These are phyloP conservation scores for Drosophila parvula DNA, from an alignment of 1,140 invertebrate species.

Conservation along the genomic window DNA sequence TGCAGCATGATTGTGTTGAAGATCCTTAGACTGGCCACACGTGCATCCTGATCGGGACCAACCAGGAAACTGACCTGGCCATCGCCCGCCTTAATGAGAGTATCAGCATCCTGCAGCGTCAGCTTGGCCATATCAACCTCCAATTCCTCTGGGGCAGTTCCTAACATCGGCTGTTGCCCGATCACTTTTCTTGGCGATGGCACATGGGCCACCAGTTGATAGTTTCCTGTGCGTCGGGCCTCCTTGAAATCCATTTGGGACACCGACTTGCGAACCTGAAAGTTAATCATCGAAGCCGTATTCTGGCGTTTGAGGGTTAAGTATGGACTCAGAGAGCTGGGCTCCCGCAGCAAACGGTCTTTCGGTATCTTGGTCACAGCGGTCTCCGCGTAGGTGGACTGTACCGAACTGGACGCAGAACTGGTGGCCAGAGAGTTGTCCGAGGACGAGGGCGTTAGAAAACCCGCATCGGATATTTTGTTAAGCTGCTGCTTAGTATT, in stretches of 20 bases:
- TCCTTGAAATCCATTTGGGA: conserved; percentile 81
- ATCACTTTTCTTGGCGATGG: conserved; percentile 25
- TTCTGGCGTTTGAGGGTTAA: conserved; percentile 62
- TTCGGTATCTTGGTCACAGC: conserved; percentile 9
- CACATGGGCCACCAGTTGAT: conserved; percentile 60
- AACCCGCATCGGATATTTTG: conserved; percentile 18
- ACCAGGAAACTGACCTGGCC: conserved; percentile 49
- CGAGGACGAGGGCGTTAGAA: conserved; percentile 70
- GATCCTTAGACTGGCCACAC: conserved; percentile 69
- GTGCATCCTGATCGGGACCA: conserved; percentile 55
- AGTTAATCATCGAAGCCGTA: conserved; percentile 60
- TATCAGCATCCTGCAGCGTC: conserved; percentile 41
- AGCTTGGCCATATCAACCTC: conserved; percentile 34
- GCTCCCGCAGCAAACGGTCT: background rate
- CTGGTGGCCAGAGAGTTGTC: conserved; percentile 48
- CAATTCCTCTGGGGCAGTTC: background rate
- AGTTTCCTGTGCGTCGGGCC: conserved; percentile 58
- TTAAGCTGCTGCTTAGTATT: conserved; percentile 6
- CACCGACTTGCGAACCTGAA: conserved; percentile 64
- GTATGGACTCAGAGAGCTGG: conserved; percentile 34
- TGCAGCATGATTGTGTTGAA: conserved; percentile 75
- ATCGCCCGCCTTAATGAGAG: conserved; percentile 21
- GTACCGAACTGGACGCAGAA: conserved; percentile 1
- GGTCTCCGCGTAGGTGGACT: background rate
- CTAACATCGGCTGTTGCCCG: background rate